Evolutionary conservation across 1,140 invertebrate genomes (phyloP).

Genomic region (Ceratina australensis): DNA sequence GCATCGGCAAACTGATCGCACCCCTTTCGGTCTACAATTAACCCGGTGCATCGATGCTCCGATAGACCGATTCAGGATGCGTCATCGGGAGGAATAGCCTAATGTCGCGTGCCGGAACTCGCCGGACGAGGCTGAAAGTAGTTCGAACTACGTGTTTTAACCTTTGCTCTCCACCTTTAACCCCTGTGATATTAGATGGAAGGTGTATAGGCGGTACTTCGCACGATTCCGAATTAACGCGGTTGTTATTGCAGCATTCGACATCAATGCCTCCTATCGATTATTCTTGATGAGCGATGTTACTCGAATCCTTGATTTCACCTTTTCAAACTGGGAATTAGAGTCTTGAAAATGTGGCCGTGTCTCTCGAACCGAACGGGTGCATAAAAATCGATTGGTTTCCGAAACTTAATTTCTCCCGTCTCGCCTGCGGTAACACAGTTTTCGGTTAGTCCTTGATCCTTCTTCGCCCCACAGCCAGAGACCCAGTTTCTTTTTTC

Average conservation of each 20-base stretch:
- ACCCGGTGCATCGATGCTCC: neutral
- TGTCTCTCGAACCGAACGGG: too few species aligned
- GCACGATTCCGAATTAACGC: too few species aligned
- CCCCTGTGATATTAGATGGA: neutral
- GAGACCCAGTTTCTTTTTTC: conserved; percentile 14
- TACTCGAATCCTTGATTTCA: neutral
- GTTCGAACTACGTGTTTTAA: neutral
- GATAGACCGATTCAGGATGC: conserved; percentile 17
- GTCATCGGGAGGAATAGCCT: conserved; percentile 38
- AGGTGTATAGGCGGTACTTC: neutral
- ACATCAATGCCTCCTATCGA: too few species aligned
- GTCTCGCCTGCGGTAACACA: too few species aligned
- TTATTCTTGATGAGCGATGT: too few species aligned
- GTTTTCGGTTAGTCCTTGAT: neutral
- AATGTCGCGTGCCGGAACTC: conserved; percentile 16
- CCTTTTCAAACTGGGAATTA: too few species aligned
- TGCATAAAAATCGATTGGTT: too few species aligned
- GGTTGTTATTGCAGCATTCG: too few species aligned
- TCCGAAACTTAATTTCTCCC: too few species aligned
- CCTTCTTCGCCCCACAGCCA: neutral
- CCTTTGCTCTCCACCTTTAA: neutral
- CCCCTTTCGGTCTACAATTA: conserved; percentile 1
- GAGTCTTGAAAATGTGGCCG: too few species aligned
- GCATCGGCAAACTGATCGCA: conserved; percentile 48
- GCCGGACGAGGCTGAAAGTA: neutral